A percentile compares a stretch with the other conserved stretches of the same genome.
Evolutionary conservation across 2,797 vertebrate species (phyloP).

Genomic region (Pelochelys cantorii): DNA sequence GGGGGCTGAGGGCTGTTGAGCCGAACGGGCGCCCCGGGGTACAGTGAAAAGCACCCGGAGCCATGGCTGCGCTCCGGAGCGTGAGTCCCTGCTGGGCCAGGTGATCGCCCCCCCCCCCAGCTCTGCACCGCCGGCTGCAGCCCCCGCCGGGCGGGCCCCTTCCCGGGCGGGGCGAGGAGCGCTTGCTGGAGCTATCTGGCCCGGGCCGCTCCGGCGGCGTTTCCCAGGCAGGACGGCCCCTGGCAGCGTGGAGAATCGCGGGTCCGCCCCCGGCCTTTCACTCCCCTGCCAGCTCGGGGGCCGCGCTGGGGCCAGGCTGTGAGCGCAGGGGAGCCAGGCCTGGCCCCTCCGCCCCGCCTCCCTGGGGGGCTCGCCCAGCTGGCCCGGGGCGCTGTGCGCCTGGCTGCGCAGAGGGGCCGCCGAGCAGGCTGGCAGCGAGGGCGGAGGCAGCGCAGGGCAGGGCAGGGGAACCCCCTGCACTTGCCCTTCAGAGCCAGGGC

Average conservation of each 20-base stretch:
- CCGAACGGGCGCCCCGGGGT: too few relatives aligned
- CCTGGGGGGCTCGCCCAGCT: background rate
- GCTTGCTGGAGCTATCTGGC: background rate
- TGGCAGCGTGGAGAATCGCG: constrained; percentile 86
- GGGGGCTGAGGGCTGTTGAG: too few relatives aligned
- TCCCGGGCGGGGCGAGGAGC: background rate
- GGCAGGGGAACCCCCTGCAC: background rate
- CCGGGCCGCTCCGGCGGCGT: background rate
- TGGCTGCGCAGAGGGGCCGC: constrained; percentile 82
- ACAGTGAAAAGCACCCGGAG: too few relatives aligned
- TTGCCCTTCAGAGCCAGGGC: background rate
- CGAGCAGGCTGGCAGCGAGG: constrained; percentile 72
- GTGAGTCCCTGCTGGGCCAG: too few relatives aligned
- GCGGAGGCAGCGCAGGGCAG: background rate
- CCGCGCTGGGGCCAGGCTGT: too few relatives aligned
- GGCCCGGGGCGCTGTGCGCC: background rate
- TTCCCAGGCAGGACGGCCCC: constrained; percentile 21
- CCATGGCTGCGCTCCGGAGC: too few relatives aligned
- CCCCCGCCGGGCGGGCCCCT: background rate
- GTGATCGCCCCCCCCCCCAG: background rate
- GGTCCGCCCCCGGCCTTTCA: constrained; percentile 82
- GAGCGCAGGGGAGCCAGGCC: too few relatives aligned
- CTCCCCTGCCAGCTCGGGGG: constrained; percentile 9
- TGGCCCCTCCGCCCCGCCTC: background rate
- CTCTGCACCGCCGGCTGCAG: background rate